Evolutionary conservation across 2,888 invertebrate genomes (phyloP), one percentile per base, ranked within the genome.

Genomic region (Drosophila austrosaltans): DNA sequence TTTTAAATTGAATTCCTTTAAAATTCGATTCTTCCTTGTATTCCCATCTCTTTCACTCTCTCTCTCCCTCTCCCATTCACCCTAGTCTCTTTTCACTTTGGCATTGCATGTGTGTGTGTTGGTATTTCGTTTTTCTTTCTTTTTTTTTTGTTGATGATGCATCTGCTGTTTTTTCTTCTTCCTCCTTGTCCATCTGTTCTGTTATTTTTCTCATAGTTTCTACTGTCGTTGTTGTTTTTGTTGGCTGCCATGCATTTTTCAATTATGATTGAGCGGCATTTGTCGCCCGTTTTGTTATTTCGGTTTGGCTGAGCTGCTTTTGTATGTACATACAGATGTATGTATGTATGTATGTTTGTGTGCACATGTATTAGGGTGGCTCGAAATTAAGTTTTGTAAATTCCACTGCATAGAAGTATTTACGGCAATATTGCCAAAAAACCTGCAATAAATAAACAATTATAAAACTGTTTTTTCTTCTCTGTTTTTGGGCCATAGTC

Each of bases 1-100:
- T 83, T 89, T 89, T 75, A 87, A 84, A 89, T 89, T 89, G 77
- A 84, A 84, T 84, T 84, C 89, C 89, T 77, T 87, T 78, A 48
- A 81, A 85, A 71, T 71, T 75, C 77, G 79, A 75, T 86, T 82
- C 72, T 53, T 66, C 42, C 65, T 56, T 66, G 75, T 71, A 65
- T 36, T 30, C 4, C 16, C 48, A 42, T 57, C 56, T 42, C 16
- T 39, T 61, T 53, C 40, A 7, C 30, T 28, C 16, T 10, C 30
- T 12, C 63, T 32, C n/a, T n/a, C 28, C 20, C 44, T 5, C 44
- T 28, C 16, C 7, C 60, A 30, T 42, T 16, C 25, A 57, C 60
- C 63, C 48, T 48, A 54, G 71, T 82, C 75, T 84, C 85, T 69
- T 87, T 81, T 89, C 82, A 87, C 87, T 76, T 81, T 75, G 67